phyloP scores from a whole-genome alignment of 1,140 invertebrate genomes.

The Orussus abietinus region DNA sequence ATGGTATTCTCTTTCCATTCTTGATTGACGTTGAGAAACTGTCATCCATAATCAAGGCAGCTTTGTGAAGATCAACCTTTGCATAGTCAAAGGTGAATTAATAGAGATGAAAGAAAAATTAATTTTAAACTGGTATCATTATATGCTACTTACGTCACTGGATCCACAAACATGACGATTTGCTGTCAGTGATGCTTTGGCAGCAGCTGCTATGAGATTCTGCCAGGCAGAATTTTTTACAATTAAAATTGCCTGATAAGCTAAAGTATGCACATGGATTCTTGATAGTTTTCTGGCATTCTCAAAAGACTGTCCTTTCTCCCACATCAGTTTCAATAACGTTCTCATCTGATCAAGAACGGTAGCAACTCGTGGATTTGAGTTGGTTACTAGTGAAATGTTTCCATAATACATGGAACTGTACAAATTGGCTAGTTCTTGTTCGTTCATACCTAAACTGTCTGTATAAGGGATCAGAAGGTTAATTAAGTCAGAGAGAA shows the following conservation, averaged over 20 bases:
- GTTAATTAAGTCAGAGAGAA: slow-evolving; percentile 66
- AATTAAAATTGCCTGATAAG: slow-evolving; percentile 81
- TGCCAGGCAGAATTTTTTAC: slow-evolving; percentile 68
- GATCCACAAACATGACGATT: slow-evolving; percentile 83
- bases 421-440: slow-evolving; percentile 76
- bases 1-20: slow-evolving; percentile 57
- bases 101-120: slow-evolving; percentile 2
- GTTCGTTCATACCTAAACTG: slow-evolving; percentile 90
- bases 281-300: slow-evolving; percentile 63
- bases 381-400: slow-evolving; percentile 72
- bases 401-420: slow-evolving; percentile 68
- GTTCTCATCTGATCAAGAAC: slow-evolving; percentile 82
- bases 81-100: slow-evolving; percentile 18
- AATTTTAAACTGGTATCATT: not conserved
- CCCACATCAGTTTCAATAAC: slow-evolving; percentile 61
- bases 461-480: slow-evolving; percentile 73
- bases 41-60: slow-evolving; percentile 76
- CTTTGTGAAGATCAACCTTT: slow-evolving; percentile 67
- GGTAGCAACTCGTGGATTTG: slow-evolving; percentile 74
- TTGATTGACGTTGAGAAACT: slow-evolving; percentile 71
- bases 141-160: slow-evolving; percentile 51
- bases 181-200: slow-evolving; percentile 80
- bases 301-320: slow-evolving; percentile 45
- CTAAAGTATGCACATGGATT: slow-evolving; percentile 83
- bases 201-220: slow-evolving; percentile 73